A percentile compares a stretch with the other conserved stretches of the same genome.
Evolutionary conservation across 2,113 vertebrate genomes (phyloP).

Genomic region (Lophotis ruficrista): DNA sequence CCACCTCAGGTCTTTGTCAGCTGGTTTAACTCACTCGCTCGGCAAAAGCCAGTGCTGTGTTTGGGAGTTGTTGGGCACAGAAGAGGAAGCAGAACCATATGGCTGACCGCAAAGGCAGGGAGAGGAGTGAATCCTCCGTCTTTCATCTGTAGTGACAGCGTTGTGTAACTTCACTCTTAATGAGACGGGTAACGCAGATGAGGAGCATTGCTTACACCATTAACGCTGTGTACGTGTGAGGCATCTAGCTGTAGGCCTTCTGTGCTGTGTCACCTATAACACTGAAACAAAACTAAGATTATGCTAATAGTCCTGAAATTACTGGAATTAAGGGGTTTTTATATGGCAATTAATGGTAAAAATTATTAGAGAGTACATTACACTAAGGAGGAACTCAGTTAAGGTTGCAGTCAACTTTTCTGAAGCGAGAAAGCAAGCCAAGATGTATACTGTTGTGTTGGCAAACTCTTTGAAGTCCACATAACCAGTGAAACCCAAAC

Average conservation of each 20-base stretch:
- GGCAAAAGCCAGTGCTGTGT: background rate
- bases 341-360: background rate
- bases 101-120: background rate
- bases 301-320: background rate
- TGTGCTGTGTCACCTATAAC: background rate
- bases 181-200: background rate
- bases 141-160: background rate
- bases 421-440: background rate
- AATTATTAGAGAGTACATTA: background rate
- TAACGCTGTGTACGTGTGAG: accelerated
- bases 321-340: background rate
- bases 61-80: background rate
- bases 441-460: background rate
- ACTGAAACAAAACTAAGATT: background rate
- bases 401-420: background rate
- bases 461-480: background rate
- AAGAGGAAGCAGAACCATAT: accelerated
- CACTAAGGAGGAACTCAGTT: background rate
- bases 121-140: background rate
- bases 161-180: background rate
- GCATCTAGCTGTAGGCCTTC: background rate
- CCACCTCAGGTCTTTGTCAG: background rate
- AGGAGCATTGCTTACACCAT: background rate
- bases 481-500: background rate
- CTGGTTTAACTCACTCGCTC: background rate